Percentiles rank a stretch among this genome's conserved stretches.
Evolutionary conservation across 2,113 vertebrate species (phyloP).

Genomic region (Rhabdornis inornatus): DNA sequence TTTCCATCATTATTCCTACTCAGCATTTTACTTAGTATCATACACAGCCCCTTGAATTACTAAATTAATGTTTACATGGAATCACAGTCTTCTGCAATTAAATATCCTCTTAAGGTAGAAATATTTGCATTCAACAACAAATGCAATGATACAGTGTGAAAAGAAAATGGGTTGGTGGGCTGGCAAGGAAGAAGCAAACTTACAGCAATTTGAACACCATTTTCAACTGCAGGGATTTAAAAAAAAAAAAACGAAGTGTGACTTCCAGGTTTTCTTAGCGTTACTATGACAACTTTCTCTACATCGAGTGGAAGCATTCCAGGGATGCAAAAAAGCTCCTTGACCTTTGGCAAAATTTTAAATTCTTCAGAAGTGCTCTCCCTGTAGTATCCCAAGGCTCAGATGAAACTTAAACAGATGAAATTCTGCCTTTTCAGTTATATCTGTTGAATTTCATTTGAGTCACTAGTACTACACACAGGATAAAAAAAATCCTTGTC

Average conservation of each 20-base stretch:
- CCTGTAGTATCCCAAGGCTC: background rate
- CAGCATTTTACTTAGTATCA: background rate
- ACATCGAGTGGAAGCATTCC: background rate
- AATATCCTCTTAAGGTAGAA: background rate
- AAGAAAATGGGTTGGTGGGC: background rate
- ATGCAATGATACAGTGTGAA: background rate
- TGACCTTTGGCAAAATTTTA: background rate
- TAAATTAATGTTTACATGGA: constrained; percentile 13
- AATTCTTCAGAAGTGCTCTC: background rate
- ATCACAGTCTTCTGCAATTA: background rate
- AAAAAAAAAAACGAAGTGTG: background rate
- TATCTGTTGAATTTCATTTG: background rate
- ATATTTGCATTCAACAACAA: background rate
- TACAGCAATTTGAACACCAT: background rate
- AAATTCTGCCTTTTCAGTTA: background rate
- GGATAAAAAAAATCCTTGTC: background rate
- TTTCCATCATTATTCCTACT: background rate
- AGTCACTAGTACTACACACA: background rate
- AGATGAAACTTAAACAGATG: background rate
- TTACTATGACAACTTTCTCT: background rate
- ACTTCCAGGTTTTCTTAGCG: background rate
- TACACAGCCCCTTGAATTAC: background rate
- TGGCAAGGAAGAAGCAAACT: background rate
- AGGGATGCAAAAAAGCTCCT: background rate
- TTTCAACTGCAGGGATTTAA: background rate